Percentiles rank a stretch among this genome's conserved stretches.
Evolutionary conservation across 2,113 vertebrate species (phyloP).

Genomic region (Sphyrna mokarran): DNA sequence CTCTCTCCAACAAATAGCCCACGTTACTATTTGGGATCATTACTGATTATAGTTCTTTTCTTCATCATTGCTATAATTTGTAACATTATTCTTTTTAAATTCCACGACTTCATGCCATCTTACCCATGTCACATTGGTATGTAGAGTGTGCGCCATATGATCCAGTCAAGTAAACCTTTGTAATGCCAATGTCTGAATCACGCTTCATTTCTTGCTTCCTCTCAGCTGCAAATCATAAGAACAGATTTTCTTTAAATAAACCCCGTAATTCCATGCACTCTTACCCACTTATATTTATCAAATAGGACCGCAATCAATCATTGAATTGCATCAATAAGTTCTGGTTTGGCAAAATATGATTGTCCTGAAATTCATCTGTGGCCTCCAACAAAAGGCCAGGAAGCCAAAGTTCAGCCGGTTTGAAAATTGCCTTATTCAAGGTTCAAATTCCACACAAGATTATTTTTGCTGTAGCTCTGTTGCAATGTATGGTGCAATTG

Average conservation of each 20-base stretch:
- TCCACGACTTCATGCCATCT: conserved; percentile 32
- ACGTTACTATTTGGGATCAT: neutral
- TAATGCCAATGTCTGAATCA: conserved; percentile 9
- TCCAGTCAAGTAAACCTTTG: conserved; percentile 27
- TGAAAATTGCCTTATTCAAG: neutral
- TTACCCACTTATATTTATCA: neutral
- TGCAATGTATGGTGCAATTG: neutral
- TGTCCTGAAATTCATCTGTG: neutral
- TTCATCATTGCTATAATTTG: conserved; percentile 16
- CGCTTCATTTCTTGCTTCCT: conserved; percentile 20
- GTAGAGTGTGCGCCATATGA: neutral
- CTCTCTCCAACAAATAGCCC: neutral
- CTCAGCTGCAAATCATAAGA: conserved; percentile 15
- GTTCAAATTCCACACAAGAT: neutral
- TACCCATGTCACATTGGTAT: conserved; percentile 5
- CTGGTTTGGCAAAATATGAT: neutral
- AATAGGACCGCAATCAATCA: neutral
- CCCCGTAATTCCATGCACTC: neutral
- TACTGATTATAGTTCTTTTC: conserved; percentile 6
- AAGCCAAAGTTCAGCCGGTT: neutral
- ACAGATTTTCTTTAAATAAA: neutral
- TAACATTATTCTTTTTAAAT: neutral
- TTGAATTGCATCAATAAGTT: neutral
- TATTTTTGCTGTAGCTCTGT: neutral
- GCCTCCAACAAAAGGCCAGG: neutral